These are phyloP conservation scores for Engraulis encrasicolus DNA, from an alignment of 2,113 vertebrate genomes.

Conservation along the genomic window DNA sequence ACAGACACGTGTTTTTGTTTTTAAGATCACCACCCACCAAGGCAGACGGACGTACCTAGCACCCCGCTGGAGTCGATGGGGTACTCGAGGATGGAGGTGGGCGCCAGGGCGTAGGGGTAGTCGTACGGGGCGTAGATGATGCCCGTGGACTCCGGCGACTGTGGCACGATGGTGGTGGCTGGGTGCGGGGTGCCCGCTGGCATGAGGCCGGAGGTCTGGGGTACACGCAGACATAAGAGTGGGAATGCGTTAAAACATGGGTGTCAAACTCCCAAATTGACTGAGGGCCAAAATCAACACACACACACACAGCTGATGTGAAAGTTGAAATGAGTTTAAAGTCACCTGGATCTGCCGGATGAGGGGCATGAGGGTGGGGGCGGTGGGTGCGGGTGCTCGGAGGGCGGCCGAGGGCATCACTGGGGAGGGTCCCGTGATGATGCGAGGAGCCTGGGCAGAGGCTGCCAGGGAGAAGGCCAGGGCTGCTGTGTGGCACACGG, in stretches of 20 bases:
- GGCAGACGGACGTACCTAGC: constrained; percentile 84
- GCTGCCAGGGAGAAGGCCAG: constrained; percentile 95
- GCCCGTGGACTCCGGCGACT: constrained; percentile 90
- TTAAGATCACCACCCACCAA: too few relatives aligned
- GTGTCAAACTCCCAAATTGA: too few relatives aligned
- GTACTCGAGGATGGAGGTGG: constrained; percentile 97
- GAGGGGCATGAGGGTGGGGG: constrained; percentile 97
- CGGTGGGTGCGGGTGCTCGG: constrained; percentile 87
- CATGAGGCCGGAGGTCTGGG: constrained; percentile 84
- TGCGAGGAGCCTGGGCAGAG: constrained; percentile 91
- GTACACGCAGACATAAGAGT: too few relatives aligned
- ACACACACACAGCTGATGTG: too few relatives aligned
- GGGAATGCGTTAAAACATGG: too few relatives aligned
- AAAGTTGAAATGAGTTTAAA: too few relatives aligned
- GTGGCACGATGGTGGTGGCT: constrained; percentile 87
- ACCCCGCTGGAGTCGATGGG: constrained; percentile 97
- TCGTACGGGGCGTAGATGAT: constrained; percentile 98
- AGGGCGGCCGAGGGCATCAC: constrained; percentile 87
- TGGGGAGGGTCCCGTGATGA: constrained; percentile 92
- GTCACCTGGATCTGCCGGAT: constrained; percentile 99
- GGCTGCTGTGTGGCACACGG: constrained; percentile 77
- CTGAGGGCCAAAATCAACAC: too few relatives aligned
- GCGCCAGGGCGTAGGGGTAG: constrained; percentile 96
- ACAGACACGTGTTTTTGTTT: background rate
- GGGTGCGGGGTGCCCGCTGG: constrained; percentile 91